Evolutionary conservation across 2,888 invertebrate genomes (phyloP).

Genomic region (Meghimatium bilineatum): DNA sequence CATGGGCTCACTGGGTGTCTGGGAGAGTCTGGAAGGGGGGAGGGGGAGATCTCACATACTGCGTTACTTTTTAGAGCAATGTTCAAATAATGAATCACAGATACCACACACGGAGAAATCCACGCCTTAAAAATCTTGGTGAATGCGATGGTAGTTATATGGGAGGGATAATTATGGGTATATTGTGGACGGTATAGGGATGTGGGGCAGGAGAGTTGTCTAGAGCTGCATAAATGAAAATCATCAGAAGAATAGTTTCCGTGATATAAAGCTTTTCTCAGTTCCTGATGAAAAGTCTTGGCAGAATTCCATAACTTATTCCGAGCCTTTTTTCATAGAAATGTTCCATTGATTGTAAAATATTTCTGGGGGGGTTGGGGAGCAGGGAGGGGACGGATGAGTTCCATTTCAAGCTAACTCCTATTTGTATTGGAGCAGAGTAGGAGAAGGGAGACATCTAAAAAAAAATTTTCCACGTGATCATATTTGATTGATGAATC

Average conservation of each 20-base stretch:
- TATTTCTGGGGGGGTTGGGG: neutral
- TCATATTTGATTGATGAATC: slow-evolving; percentile 35
- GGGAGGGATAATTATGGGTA: neutral
- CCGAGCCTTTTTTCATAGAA: neutral
- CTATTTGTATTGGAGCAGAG: slow-evolving; percentile 6
- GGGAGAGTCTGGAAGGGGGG: too few species aligned
- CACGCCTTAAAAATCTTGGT: too few species aligned
- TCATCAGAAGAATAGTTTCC: neutral
- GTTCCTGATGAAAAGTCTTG: neutral
- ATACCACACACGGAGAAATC: too few species aligned
- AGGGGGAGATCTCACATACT: too few species aligned
- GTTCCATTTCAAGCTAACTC: slow-evolving; percentile 13
- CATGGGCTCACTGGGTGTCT: too few species aligned
- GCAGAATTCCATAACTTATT: neutral
- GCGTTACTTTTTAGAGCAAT: too few species aligned
- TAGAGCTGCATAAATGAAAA: neutral
- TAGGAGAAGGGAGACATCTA: neutral
- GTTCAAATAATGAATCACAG: too few species aligned
- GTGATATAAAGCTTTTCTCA: neutral
- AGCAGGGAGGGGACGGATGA: neutral
- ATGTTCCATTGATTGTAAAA: slow-evolving; percentile 12
- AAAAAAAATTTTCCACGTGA: slow-evolving; percentile 27
- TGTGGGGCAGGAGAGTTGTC: neutral
- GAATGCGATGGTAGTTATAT: neutral
- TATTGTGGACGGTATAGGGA: too few species aligned